Evolutionary conservation across 2,113 vertebrate genomes (phyloP).

Genomic region (Parus major): DNA sequence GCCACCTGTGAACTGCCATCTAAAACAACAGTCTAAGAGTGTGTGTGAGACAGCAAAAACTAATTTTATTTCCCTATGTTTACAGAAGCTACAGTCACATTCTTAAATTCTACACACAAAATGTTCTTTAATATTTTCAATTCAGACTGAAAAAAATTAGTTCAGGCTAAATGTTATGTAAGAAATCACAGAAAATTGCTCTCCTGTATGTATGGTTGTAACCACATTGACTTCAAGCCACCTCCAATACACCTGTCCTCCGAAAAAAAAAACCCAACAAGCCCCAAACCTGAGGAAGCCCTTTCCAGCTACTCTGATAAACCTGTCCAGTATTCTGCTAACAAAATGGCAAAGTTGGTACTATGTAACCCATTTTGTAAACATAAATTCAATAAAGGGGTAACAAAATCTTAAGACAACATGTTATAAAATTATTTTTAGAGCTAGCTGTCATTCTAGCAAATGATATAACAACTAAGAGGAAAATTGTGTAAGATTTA

Average conservation of each 20-base stretch:
- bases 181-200: conserved; percentile 20
- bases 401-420: background rate
- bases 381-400: background rate
- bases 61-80: background rate
- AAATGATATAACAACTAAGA: background rate
- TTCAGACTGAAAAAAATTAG: conserved; percentile 21
- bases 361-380: background rate
- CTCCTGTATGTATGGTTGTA: background rate
- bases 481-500: background rate
- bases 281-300: background rate
- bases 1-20: background rate
- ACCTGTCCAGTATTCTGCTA: background rate
- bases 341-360: background rate
- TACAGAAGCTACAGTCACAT: background rate
- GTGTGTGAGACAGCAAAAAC: background rate
- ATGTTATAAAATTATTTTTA: background rate
- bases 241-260: background rate
- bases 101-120: background rate
- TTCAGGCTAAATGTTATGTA: background rate
- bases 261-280: background rate
- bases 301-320: background rate
- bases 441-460: background rate
- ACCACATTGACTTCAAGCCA: background rate
- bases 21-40: background rate
- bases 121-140: conserved; percentile 24